These are phyloP conservation scores for Mesorhabditis belari DNA, from an alignment of 2,888 invertebrate species.

Conservation along the genomic window DNA sequence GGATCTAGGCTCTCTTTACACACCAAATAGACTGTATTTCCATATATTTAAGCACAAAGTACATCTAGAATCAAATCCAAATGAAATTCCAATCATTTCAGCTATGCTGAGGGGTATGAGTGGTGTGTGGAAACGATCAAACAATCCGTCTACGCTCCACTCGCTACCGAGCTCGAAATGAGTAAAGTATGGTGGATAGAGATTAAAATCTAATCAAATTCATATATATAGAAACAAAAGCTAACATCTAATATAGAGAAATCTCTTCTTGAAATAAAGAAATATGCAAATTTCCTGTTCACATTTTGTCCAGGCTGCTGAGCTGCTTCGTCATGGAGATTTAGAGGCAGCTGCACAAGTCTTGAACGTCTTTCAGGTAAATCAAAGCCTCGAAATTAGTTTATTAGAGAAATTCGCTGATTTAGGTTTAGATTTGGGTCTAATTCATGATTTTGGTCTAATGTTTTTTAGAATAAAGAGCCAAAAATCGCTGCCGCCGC, in stretches of 20 bases:
- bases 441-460: no score
- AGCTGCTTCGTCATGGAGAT: constrained; percentile 24
- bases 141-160: constrained; percentile 72
- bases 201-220: neutral
- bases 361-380: constrained; percentile 59
- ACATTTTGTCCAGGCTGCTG: no score
- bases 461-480: constrained; percentile 77
- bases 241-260: neutral
- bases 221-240: neutral
- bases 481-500: constrained; percentile 77
- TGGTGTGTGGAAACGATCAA: constrained; percentile 88
- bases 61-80: neutral
- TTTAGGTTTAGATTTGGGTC: no score
- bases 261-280: neutral
- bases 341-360: constrained; percentile 24
- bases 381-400: constrained; percentile 69
- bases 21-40: neutral
- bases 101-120: constrained; percentile 59
- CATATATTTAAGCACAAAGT: no score
- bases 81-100: constrained; percentile 11
- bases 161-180: constrained; percentile 81
- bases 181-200: constrained; percentile 66
- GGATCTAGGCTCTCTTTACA: neutral
- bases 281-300: neutral
- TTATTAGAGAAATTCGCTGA: no score